Base-by-base conservation (phyloP, 2,888 invertebrate genomes). In the Glyphotaelius pellucidus region DNA sequence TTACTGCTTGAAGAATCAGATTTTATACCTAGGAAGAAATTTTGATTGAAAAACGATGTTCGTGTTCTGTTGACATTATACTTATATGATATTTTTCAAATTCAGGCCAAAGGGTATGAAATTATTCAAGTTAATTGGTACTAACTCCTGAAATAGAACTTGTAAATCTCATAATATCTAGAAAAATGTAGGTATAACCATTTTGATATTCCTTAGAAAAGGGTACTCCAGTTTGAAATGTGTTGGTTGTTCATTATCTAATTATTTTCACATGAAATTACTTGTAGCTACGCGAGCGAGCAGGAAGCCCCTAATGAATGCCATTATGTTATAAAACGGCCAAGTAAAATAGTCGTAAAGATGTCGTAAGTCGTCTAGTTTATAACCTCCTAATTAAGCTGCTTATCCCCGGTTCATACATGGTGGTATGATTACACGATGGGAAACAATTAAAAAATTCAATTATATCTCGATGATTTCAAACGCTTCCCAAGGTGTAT, bases 231-330 rank as follows among this genome's bases (percentile, higher is more conserved):
- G 81, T 81, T 19, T 31, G 81, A 81, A 81, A 81, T 81, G 30
- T 81, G 31, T 81, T 67, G 67, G 67, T 67, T 67, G 25, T 52
- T 52, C 42, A 90, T 90, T 84, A 84, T 90, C 30, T 32, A 67
- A 90, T 90, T 90, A 86, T 90, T 90, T 90, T 85, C 85, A 90
- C 85, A 79, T 85, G 84, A 83, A 90, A 84, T 90, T 90, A 90
- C 81, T 83, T 86, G 47, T 83, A 80, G 83, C 67, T 67, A 2
- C 67, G 4, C 9, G 52, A 67, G 67, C 30, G 88, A 30, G 81
- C 92, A 91, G 92, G 92, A 92, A 92, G 89, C 67, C 80, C 80
- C 89, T 92, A 92, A 92, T 92, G 90, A 91, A 89, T 80, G 89
- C 89, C 80, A 89, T 91, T 90, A 86, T n/a, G 86, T 86, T 86